Conservation (phyloP, 2,888 invertebrate genomes). For the Xanthia togata region DNA sequence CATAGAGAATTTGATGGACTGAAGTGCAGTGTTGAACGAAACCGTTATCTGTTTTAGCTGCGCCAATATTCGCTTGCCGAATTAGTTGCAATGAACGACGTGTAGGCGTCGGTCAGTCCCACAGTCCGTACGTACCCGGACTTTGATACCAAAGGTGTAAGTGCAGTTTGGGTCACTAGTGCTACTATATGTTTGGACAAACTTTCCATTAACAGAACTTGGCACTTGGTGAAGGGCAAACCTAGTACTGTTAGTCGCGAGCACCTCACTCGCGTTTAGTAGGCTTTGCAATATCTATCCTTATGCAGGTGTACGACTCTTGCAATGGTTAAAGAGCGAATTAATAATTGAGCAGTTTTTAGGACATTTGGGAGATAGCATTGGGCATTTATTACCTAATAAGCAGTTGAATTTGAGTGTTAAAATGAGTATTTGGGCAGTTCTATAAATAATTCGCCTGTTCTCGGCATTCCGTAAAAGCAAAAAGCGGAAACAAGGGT, state of each 20-base stretch:
- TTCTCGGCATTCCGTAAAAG: neutral
- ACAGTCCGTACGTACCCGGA: constrained; percentile 76
- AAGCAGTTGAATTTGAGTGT: neutral
- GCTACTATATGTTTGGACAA: constrained; percentile 76
- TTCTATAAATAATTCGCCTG: neutral
- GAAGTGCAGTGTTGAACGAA: constrained; percentile 67
- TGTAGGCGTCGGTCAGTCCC: constrained; percentile 75
- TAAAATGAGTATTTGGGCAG: neutral
- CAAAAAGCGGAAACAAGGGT: neutral
- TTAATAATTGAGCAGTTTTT: neutral
- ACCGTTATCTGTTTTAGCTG: constrained; percentile 88
- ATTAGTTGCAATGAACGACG: constrained; percentile 86
- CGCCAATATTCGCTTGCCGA: constrained; percentile 89
- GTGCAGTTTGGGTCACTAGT: constrained; percentile 79
- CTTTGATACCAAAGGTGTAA: constrained; percentile 83
- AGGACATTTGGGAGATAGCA: neutral
- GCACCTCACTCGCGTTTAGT: constrained; percentile 74
- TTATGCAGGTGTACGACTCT: constrained; percentile 65
- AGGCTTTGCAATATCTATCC: constrained; percentile 72
- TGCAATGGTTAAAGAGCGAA: neutral
- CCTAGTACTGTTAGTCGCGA: constrained; percentile 66
- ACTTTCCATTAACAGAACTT: constrained; percentile 80
- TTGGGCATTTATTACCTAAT: neutral
- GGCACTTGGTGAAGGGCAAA: constrained; percentile 70
- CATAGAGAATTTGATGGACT: constrained; percentile 47